Evolutionary conservation across 2,888 invertebrate genomes (phyloP), one percentile per base, ranked within the genome.

Genomic region (Synanthedon andrenaeformis): DNA sequence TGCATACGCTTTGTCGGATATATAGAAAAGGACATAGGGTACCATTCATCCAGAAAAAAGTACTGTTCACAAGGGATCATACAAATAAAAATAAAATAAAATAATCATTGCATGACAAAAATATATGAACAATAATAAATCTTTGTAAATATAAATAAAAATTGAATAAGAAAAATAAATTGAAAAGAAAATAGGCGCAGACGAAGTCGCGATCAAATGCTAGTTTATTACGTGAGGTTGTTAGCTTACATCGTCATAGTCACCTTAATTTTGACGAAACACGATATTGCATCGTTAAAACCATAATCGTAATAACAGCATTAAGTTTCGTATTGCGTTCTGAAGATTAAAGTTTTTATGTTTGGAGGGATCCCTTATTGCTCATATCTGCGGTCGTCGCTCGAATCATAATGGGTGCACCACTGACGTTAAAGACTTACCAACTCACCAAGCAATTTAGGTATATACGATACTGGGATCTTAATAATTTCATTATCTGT

Each of bases 291-390:
- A 45, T 45, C 45, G 45, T 45, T 45, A 45, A 45, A 45, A 13
- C 45, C 45, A n/a, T 45, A 45, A 45, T 45, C 45, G 14, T 45
- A 45, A 45, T 45, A 45, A 13, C 45, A 13, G 14, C 11, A 45
- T 45, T 45, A 45, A 45, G 45, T 45, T n/a, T 14, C 45, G n/a
- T 42, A 42, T 23, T 42, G 52, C 19, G 41, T 42, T 52, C 45
- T 42, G 42, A 11, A 52, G 42, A 42, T 52, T 52, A 42, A 52
- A 52, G 17, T 52, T 52, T 52, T 42, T 42, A 52, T 19, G 42
- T 11, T 52, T 14, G 11, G 12, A n/a, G 13, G 6, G 14, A 13
- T 13, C 45, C 45, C 45, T 14, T 45, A 45, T 45, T 45, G 45
- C 45, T 45, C 45, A 45, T 45, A 45, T 45, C n/a, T 45, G 45